phyloP scores from a whole-genome alignment of 2,113 vertebrate genomes.

The Vombatus ursinus region DNA sequence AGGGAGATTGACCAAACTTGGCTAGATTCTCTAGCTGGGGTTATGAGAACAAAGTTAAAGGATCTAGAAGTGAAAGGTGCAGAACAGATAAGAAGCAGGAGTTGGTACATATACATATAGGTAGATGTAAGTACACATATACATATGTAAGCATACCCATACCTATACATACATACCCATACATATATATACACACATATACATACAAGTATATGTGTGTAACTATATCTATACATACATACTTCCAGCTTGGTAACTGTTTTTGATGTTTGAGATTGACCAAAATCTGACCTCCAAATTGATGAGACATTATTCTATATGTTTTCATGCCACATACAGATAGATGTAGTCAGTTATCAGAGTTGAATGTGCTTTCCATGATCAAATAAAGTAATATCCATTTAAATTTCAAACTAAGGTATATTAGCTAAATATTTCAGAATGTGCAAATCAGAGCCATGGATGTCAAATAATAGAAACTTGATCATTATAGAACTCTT shows the following conservation, averaged over 20 bases:
- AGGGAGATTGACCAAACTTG: too few relatives aligned
- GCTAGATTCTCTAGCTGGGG: too few relatives aligned
- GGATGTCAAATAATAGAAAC: slow-evolving; percentile 66
- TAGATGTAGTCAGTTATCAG: neutral
- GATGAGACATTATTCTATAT: slow-evolving; percentile 20
- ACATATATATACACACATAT: neutral
- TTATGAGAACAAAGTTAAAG: too few relatives aligned
- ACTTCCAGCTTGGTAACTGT: slow-evolving; percentile 12
- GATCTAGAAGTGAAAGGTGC: neutral
- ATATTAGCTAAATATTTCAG: slow-evolving; percentile 44
- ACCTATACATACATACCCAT: neutral
- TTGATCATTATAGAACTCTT: slow-evolving; percentile 48
- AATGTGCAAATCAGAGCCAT: slow-evolving; percentile 25
- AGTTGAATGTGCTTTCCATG: slow-evolving; percentile 40
- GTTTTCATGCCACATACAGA: neutral
- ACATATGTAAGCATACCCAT: neutral
- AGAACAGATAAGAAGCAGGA: neutral
- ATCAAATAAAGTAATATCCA: slow-evolving; percentile 45
- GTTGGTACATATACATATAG: neutral
- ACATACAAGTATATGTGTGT: neutral
- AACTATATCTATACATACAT: neutral
- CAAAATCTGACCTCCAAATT: slow-evolving; percentile 20
- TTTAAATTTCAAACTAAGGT: slow-evolving; percentile 52
- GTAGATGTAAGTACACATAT: neutral
- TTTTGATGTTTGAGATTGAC: neutral